Base-by-base conservation (phyloP, 2,797 vertebrate genomes). In the Denticeps clupeoides region DNA sequence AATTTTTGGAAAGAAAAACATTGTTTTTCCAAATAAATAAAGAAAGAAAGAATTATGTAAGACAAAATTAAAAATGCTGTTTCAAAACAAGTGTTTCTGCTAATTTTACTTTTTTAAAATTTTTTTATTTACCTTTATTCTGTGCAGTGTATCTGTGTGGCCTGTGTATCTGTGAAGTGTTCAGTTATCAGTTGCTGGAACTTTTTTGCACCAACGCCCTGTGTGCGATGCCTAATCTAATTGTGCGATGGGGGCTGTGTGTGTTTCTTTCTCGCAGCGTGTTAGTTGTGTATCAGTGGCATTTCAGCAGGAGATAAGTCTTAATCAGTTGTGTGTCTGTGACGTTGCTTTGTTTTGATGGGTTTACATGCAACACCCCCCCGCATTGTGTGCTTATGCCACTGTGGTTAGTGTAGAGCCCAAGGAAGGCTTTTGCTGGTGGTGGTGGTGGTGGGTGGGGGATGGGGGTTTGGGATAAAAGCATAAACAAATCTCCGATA, bases 1-100 rank as follows among this genome's bases (percentile, higher is more conserved):
- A 95, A 97, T 96, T 89, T 83, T 87, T 72, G 82, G 85, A 79
- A 82, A 54, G 61, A 61, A 70, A 76, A 80, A 78, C 82, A 75
- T 76, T 73, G 74, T 79, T 82, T 74, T 78, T 79, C 81, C 78
- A 73, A 77, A 81, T n/a, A 81, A 79, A 77, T 73, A 75, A 79
- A 78, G 73, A 79, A 66, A 72, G 26, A n/a, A n/a, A n/a, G n/a
- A 38, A 38, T 38, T 38, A 19, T 38, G 35, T 38, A 57, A 41
- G 49, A 58, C 51, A 45, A 48, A 62, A 68, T 66, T 64, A 65
- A 68, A 80, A 74, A 80, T 79, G 79, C 75, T 81, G 76, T 83
- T 75, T 80, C 77, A 79, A 78, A 80, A 76, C n/a, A n/a, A n/a
- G n/a, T n/a, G n/a, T n/a, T n/a, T n/a, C n/a, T n/a, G n/a, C n/a